Conservation (phyloP, 2,888 invertebrate genomes). For the Mesoligia furuncula region DNA sequence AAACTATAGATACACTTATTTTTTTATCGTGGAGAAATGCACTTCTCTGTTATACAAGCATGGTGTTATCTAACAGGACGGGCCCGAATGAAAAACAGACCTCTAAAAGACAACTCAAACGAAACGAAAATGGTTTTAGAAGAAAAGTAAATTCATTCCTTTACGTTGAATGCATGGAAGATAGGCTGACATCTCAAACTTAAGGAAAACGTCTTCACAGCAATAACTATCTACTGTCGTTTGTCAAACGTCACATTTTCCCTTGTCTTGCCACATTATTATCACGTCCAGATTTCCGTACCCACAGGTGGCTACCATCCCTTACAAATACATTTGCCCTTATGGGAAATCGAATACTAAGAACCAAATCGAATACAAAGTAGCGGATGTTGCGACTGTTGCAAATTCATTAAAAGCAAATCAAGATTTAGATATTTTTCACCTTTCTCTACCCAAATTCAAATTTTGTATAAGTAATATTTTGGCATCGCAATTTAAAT, state of each 20-base stretch:
- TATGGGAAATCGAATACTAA: too few relatives aligned
- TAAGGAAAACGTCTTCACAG: constrained; percentile 6
- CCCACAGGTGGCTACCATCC: not conserved
- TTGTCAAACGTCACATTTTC: constrained; percentile 16
- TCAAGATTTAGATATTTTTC: too few relatives aligned
- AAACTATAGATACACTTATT: not conserved
- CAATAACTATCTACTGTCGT: not conserved
- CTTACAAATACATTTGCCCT: constrained; percentile 1
- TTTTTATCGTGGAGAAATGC: too few relatives aligned
- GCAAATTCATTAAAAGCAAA: too few relatives aligned
- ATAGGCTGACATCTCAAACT: not conserved
- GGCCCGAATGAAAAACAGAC: not conserved
- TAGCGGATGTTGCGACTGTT: not conserved
- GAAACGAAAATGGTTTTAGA: not conserved
- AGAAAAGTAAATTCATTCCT: constrained; percentile 3
- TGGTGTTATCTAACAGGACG: not conserved
- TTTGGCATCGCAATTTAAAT: too few relatives aligned
- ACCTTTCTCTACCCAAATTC: not conserved
- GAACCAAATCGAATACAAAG: too few relatives aligned
- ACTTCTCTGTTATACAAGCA: not conserved
- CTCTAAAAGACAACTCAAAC: constrained; percentile 1
- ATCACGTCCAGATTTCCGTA: not conserved
- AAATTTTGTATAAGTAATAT: too few relatives aligned
- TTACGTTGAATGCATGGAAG: not conserved
- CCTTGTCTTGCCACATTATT: constrained; percentile 15